Percentiles rank a stretch among this genome's conserved stretches.
Conservation (phyloP, 2,113 vertebrate genomes). For the Anguilla rostrata region DNA sequence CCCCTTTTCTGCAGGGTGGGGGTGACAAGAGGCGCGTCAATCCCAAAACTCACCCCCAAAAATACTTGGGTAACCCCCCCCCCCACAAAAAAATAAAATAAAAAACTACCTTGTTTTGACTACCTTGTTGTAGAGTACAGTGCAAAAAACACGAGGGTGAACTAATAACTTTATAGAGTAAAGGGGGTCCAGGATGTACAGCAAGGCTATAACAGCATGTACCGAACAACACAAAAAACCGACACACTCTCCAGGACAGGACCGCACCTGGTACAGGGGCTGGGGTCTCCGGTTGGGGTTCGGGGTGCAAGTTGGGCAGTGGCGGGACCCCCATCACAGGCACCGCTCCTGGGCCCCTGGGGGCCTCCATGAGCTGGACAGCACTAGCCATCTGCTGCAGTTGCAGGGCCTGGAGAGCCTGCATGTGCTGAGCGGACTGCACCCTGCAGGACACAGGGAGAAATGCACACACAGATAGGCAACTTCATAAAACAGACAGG, state of each 20-base stretch:
- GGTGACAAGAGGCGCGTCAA: background rate
- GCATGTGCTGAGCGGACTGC: background rate
- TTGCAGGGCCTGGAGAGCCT: background rate
- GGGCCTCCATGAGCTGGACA: background rate
- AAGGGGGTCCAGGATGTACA: background rate
- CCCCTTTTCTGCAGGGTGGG: conserved; percentile 59
- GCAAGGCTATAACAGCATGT: background rate
- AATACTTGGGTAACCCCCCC: background rate
- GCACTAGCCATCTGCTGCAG: background rate
- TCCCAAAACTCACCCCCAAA: background rate
- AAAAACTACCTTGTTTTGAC: background rate
- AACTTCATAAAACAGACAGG: background rate
- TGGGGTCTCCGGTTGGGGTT: background rate
- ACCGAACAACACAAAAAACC: too few species aligned
- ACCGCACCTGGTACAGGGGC: conserved; percentile 1
- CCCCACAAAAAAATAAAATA: too few species aligned
- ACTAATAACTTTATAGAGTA: background rate
- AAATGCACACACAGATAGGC: background rate
- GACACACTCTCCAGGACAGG: background rate
- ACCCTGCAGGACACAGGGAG: background rate
- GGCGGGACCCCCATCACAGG: background rate
- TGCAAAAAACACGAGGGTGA: background rate
- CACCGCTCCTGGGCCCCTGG: background rate
- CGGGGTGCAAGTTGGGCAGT: background rate
- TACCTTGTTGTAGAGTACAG: too few species aligned